Conservation (phyloP, 2,888 invertebrate genomes). For the Amblyteles armatorius region DNA sequence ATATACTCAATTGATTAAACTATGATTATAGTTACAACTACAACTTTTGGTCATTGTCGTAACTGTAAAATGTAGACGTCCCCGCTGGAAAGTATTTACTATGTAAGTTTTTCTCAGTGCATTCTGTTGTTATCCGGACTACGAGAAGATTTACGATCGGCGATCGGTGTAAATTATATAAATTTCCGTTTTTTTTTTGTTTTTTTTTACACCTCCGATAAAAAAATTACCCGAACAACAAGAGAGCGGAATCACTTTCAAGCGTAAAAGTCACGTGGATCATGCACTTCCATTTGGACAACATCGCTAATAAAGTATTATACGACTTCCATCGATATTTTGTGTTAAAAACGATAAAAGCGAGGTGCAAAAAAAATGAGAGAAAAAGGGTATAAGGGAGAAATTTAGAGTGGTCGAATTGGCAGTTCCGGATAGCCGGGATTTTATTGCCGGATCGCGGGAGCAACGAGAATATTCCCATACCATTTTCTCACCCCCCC, state of each 20-base stretch:
- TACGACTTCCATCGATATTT: slow-evolving; percentile 8
- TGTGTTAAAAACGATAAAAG: slow-evolving; percentile 37
- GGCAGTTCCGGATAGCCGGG: slow-evolving; percentile 64
- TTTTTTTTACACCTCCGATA: background rate
- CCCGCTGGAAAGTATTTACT: too few species aligned
- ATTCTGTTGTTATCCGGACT: background rate
- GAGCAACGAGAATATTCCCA: slow-evolving; percentile 41
- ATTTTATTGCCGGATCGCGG: slow-evolving; percentile 67
- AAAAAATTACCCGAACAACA: background rate
- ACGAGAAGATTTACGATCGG: background rate
- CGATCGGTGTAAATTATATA: background rate
- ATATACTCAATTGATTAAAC: too few species aligned
- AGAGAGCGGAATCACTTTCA: background rate
- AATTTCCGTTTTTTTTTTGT: background rate
- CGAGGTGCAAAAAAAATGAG: slow-evolving; percentile 32
- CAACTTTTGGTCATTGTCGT: too few species aligned
- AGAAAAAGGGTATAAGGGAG: slow-evolving; percentile 49
- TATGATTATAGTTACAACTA: too few species aligned
- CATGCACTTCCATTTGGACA: background rate
- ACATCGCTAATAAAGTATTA: slow-evolving; percentile 5
- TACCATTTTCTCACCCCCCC: slow-evolving; percentile 36
- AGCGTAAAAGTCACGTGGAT: background rate
- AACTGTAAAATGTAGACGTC: too few species aligned
- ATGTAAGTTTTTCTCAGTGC: too few species aligned
- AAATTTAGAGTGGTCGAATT: slow-evolving; percentile 64